Evolutionary conservation across 1,140 invertebrate genomes (phyloP).

Genomic region (Drosophila bifasciata): DNA sequence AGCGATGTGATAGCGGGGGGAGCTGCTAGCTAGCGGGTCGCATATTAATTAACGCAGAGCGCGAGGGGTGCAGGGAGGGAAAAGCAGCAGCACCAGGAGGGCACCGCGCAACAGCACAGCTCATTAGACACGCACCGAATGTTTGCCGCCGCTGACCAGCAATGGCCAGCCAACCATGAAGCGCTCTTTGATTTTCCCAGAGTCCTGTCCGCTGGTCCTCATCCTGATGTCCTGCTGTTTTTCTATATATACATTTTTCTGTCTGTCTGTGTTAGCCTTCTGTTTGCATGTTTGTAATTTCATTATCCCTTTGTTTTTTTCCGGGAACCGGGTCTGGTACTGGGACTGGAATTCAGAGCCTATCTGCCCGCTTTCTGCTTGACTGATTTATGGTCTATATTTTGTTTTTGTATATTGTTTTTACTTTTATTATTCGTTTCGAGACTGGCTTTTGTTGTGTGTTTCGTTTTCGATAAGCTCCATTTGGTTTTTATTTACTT

Average conservation of each 20-base stretch:
- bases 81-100: not conserved
- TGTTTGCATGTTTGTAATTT: conserved; percentile 62
- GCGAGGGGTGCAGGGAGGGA: conserved; percentile 1
- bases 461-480: conserved; percentile 64
- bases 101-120: conserved; percentile 56
- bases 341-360: conserved; percentile 12
- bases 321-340: not conserved
- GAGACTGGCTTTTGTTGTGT: conserved; percentile 25
- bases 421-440: conserved; percentile 56
- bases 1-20: conserved; percentile 10
- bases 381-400: conserved; percentile 76
- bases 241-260: conserved; percentile 42
- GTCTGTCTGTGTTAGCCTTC: conserved; percentile 23
- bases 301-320: conserved; percentile 67
- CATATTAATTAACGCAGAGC: conserved; percentile 71
- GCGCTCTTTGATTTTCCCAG: conserved; percentile 72
- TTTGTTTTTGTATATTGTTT: conserved; percentile 56
- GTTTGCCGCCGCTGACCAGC: conserved; percentile 59
- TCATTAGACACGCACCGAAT: conserved; percentile 80
- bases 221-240: not conserved
- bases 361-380: conserved; percentile 71
- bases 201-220: conserved; percentile 2
- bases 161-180: conserved; percentile 63
- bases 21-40: conserved; percentile 27
- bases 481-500: conserved; percentile 77